Evolutionary conservation across 2,888 invertebrate genomes (phyloP).

Genomic region (Tricholauxania praeusta): DNA sequence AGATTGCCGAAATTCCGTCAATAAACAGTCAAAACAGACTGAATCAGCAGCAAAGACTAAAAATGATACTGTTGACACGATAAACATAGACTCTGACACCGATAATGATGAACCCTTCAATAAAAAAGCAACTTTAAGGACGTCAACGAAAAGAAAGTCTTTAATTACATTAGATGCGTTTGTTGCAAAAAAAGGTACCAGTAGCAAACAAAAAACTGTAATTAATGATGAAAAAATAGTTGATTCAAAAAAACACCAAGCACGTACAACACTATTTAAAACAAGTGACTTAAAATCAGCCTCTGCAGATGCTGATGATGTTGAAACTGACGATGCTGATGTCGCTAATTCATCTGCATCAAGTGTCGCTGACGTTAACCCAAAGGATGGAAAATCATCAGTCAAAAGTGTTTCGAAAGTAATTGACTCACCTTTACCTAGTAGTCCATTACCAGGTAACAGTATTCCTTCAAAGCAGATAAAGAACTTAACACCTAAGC

Average conservation of each 20-base stretch:
- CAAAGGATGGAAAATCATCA: neutral
- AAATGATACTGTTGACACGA: slow-evolving; percentile 5
- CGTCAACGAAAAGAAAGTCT: slow-evolving; percentile 31
- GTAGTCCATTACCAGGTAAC: neutral
- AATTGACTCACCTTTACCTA: neutral
- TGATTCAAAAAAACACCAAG: neutral
- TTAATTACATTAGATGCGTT: slow-evolving; percentile 1
- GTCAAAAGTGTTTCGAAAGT: slow-evolving; percentile 10
- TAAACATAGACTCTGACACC: slow-evolving; percentile 31
- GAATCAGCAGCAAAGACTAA: neutral
- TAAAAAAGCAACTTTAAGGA: slow-evolving; percentile 4
- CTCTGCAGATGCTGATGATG: neutral
- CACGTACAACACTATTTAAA: no score
- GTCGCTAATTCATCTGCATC: slow-evolving; percentile 8
- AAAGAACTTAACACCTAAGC: slow-evolving; percentile 57
- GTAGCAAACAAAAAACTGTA: neutral
- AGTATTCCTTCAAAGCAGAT: neutral
- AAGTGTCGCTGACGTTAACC: neutral
- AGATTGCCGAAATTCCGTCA: neutral
- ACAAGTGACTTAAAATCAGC: neutral
- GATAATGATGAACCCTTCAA: slow-evolving; percentile 25
- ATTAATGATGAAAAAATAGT: neutral
- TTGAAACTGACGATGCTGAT: slow-evolving; percentile 13
- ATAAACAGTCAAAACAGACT: no score
- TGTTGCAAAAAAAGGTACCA: slow-evolving; percentile 6